Conservation (phyloP, 1,140 invertebrate genomes). For the Apolygus lucorum region DNA sequence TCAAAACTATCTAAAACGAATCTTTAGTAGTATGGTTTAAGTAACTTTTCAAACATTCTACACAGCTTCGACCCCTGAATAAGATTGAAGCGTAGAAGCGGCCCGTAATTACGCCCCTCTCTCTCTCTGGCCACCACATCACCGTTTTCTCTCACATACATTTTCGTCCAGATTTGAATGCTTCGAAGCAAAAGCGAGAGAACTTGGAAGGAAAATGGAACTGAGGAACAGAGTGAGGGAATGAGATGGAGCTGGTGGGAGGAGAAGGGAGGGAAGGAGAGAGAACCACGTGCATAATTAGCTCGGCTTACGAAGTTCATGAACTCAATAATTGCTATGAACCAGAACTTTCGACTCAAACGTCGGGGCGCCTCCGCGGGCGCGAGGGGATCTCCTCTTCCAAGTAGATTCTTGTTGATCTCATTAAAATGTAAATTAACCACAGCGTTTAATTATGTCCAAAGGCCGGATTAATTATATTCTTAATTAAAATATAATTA, state of each 20-base stretch:
- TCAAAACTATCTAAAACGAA: too few relatives aligned
- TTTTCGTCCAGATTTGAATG: background rate
- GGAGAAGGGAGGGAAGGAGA: background rate
- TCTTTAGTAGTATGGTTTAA: too few relatives aligned
- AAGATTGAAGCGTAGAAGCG: too few relatives aligned
- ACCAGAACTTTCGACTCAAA: background rate
- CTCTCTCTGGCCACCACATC: too few relatives aligned
- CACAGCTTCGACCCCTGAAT: too few relatives aligned
- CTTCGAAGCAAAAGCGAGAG: background rate
- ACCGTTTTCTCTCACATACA: too few relatives aligned
- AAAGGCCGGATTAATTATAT: slow-evolving; percentile 28
- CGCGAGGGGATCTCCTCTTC: background rate
- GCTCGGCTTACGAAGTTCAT: slow-evolving; percentile 8
- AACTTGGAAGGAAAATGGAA: background rate
- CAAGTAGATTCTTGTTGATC: slow-evolving; percentile 24
- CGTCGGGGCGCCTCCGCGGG: background rate
- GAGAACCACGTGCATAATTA: background rate
- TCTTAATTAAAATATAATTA: slow-evolving; percentile 30
- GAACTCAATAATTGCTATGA: background rate
- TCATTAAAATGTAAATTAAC: slow-evolving; percentile 29
- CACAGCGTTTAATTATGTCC: slow-evolving; percentile 27
- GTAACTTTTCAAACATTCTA: too few relatives aligned
- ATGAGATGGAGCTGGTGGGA: too few relatives aligned
- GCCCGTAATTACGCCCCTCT: too few relatives aligned
- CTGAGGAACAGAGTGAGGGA: too few relatives aligned